Evolutionary conservation across 2,888 invertebrate species (phyloP), one percentile per base, ranked within the genome.

Genomic region (Drosophila birchii): DNA sequence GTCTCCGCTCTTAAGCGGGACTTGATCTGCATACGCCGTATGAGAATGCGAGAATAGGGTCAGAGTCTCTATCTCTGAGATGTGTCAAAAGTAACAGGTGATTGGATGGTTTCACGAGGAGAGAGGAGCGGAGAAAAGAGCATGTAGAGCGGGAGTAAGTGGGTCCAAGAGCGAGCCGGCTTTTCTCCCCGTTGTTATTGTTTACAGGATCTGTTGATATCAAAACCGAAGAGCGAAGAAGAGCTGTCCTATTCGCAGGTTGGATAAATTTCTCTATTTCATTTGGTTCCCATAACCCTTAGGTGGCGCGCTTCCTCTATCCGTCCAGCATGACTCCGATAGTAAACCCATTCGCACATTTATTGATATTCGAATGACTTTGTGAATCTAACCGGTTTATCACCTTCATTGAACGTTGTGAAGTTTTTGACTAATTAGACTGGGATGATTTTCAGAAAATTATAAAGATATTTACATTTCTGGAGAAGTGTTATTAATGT

Each of bases 1-100:
- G 57, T 63, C 62, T 78, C 70, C 76, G 85, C 84, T 84, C 84
- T 88, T 86, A 87, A 84, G 84, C 89, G 85, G 89, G 84, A 87
- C 88, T 84, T 84, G 84, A 84, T 84, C 84, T 84, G 89, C 84
- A 84, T 87, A 79, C 39, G 51, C 58, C 34, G 51, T 23, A 61
- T 23, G 60, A 59, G 60, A 61, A 64, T 49, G 51, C 43, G 58
- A 83, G 80, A 88, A 73, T 84, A 82, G 85, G 88, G 85, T 86
- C 86, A 69, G 81, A 66, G 63, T 61, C 60, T 47, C 47, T 45
- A 73, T 83, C 80, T 86, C 77, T 74, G 81, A 76, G 78, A 83
- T 84, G 76, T 78, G 71, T 83, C 66, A 74, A 74, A 76, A 81
- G 78, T 84, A 82, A 82, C 82, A 82, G 82, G 82, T 82, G 82